phyloP scores from a whole-genome alignment of 2,888 invertebrate species.

The Dyspetes luteomarginatus region DNA sequence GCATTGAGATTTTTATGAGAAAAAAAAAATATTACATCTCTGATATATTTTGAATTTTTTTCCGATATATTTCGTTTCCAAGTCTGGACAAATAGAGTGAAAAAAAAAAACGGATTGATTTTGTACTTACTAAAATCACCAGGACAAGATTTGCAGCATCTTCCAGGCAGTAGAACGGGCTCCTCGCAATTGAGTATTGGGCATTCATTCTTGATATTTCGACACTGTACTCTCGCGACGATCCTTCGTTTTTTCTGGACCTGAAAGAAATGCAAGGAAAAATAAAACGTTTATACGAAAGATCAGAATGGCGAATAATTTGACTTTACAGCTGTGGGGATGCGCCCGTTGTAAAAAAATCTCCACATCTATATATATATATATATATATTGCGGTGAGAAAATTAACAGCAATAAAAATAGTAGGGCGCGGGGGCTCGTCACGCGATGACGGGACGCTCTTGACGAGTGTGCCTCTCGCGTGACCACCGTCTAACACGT shows the following conservation, averaged over 20 bases:
- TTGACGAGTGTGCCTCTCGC: slow-evolving; percentile 40
- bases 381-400: not conserved
- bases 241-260: slow-evolving; percentile 94
- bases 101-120: no score
- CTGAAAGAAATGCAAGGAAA: slow-evolving; percentile 84
- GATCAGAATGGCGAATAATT: not conserved
- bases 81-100: no score
- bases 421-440: slow-evolving; percentile 46
- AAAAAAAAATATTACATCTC: no score
- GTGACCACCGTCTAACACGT: slow-evolving; percentile 54
- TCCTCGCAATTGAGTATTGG: slow-evolving; percentile 94
- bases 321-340: no score
- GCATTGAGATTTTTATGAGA: no score
- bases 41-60: no score
- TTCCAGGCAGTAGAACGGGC: slow-evolving; percentile 92
- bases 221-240: slow-evolving; percentile 94
- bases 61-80: no score
- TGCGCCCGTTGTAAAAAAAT: no score
- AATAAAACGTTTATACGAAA: not conserved
- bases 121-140: slow-evolving; percentile 90
- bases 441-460: slow-evolving; percentile 56
- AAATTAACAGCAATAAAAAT: slow-evolving; percentile 37
- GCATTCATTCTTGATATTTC: slow-evolving; percentile 96
- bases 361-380: no score
- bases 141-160: slow-evolving; percentile 96